Evolutionary conservation across 2,888 invertebrate species (phyloP), one percentile per base, ranked within the genome.

Genomic region (Carcina quercana): DNA sequence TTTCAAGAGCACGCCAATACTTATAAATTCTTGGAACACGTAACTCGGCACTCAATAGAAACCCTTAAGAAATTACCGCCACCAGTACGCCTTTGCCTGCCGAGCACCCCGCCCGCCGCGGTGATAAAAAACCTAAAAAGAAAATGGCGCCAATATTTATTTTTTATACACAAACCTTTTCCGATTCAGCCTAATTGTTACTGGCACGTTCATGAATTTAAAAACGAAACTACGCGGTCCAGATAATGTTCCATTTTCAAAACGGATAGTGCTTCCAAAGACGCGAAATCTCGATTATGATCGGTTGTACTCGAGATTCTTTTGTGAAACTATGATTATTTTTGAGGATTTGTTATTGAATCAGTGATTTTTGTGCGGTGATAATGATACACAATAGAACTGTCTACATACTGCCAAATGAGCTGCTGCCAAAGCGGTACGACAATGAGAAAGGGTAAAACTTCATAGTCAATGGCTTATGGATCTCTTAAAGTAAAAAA

Each of bases 401-500:
- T 28, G 83, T 83, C 40, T 82, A 80, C 50, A 82, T 83, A 43
- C 61, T 83, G 59, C 83, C 83, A 50, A 82, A 82, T 38, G 83
- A 83, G 55, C 55, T 83, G 19, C 58, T 83, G 38, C 83, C 83
- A 50, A 82, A 74, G 62, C 69, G 82, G 48, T 82, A 83, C 52
- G 71, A 61, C 45, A 67, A 70, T 50, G 62, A 67, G 28, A 59
- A 56, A 46, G 78, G 83, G 80, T 82, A 78, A 67, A 53, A 27
- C 13, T 26, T 27, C n/a, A n/a, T n/a, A n/a, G n/a, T n/a, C n/a
- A n/a, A n/a, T n/a, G n/a, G n/a, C n/a, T n/a, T n/a, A n/a, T n/a
- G n/a, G n/a, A n/a, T n/a, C n/a, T n/a, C n/a, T n/a, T n/a, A n/a
- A n/a, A n/a, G n/a, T n/a, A n/a, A n/a, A n/a, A n/a, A n/a, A n/a